A percentile compares a stretch with the other conserved stretches of the same genome.
Evolutionary conservation across 37 sponge, comb jelly and placozoan genomes (phyloP).

Genomic region (Oopsacas minuta): DNA sequence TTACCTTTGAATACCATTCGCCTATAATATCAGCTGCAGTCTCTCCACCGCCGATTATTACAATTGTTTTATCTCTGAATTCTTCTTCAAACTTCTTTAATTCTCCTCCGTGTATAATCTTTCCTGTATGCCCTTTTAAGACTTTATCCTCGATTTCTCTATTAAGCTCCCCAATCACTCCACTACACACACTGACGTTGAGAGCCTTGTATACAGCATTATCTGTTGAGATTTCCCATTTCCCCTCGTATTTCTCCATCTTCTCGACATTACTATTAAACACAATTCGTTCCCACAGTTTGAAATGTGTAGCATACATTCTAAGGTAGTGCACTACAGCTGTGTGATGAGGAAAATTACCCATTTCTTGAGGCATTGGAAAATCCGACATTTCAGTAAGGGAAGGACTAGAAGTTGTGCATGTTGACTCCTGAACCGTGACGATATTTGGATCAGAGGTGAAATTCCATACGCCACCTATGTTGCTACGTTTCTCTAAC

Average conservation of each 20-base stretch:
- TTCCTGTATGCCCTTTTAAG: not conserved
- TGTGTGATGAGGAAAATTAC: not conserved
- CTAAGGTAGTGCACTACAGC: not conserved
- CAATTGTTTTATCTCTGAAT: not conserved
- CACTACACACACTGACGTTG: not conserved
- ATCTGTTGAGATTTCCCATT: not conserved
- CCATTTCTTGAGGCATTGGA: slow-evolving; percentile 3
- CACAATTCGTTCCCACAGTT: not conserved
- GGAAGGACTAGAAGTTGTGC: slow-evolving; percentile 6
- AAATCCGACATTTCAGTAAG: slow-evolving; percentile 13
- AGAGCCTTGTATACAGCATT: not conserved
- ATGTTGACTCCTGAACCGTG: not conserved
- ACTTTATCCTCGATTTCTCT: not conserved
- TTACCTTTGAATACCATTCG: not conserved
- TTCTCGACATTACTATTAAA: not conserved
- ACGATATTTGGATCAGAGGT: not conserved
- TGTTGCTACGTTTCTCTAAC: not conserved
- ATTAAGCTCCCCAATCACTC: not conserved
- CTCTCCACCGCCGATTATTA: not conserved
- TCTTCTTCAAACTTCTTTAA: not conserved
- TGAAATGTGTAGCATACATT: not conserved
- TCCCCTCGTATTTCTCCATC: not conserved
- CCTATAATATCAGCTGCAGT: not conserved
- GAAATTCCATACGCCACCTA: not conserved
- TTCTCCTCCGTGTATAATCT: not conserved